These are phyloP conservation scores for Rhinoderma darwinii DNA, from an alignment of 2,113 vertebrate genomes.

Conservation along the genomic window DNA sequence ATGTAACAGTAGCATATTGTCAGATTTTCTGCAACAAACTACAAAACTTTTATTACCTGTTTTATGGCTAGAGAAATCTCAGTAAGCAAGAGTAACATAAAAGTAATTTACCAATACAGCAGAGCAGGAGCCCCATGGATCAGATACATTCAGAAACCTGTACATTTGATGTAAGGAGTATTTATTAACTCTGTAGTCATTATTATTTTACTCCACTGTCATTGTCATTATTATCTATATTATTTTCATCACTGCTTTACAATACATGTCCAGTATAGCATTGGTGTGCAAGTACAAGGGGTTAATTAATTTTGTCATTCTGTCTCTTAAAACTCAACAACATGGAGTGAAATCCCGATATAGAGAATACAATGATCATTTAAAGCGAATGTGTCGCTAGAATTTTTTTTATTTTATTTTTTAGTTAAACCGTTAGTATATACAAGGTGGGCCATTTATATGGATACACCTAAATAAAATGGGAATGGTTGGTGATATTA, in stretches of 20 bases:
- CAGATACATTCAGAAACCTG: not conserved
- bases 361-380: too few species aligned
- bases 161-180: not conserved
- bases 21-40: not conserved
- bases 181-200: not conserved
- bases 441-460: too few species aligned
- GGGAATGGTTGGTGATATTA: too few species aligned
- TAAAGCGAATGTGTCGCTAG: too few species aligned
- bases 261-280: not conserved
- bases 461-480: too few species aligned
- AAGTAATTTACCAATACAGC: not conserved
- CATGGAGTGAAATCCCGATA: not conserved
- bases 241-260: not conserved
- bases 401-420: too few species aligned
- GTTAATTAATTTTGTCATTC: not conserved
- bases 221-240: not conserved
- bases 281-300: not conserved
- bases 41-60: conserved; percentile 13
- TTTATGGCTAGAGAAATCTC: conserved; percentile 9
- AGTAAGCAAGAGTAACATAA: not conserved
- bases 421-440: too few species aligned
- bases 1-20: conserved; percentile 61
- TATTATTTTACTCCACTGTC: not conserved
- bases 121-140: not conserved
- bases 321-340: not conserved